These are phyloP conservation scores for Azemiops feae DNA, from an alignment of 2,113 vertebrate genomes.

Conservation along the genomic window DNA sequence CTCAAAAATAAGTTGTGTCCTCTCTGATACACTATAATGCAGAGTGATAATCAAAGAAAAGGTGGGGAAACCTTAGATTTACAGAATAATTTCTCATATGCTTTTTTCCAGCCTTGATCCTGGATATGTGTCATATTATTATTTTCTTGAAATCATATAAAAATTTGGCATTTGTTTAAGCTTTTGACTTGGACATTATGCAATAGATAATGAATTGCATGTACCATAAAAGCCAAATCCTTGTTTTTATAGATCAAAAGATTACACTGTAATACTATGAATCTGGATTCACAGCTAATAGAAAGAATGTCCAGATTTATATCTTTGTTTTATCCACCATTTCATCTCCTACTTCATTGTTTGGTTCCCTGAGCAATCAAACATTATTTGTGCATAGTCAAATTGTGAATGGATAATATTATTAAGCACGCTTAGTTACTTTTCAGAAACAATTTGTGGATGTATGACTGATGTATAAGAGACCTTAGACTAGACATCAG, in stretches of 20 bases:
- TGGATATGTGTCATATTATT: background rate
- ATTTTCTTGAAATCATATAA: background rate
- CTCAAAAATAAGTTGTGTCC: background rate
- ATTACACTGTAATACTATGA: background rate
- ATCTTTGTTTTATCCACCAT: background rate
- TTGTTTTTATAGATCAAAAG: background rate
- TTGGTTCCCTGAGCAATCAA: background rate
- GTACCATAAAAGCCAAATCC: background rate
- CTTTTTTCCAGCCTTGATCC: background rate
- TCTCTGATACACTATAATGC: background rate
- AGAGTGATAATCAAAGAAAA: background rate
- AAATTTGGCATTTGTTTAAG: background rate
- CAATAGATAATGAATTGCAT: background rate
- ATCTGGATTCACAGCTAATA: background rate
- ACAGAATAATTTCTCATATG: background rate
- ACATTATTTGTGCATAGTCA: background rate
- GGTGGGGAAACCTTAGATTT: background rate
- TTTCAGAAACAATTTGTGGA: conserved; percentile 26
- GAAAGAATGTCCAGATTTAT: accelerated
- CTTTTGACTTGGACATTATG: background rate
- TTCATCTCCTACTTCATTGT: background rate
- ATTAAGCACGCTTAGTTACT: conserved; percentile 37
- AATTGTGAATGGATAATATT: conserved; percentile 59
- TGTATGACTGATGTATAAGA: conserved; percentile 29
- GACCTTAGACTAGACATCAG: conserved; percentile 29